A percentile compares a stretch with the other conserved stretches of the same genome.
These are phyloP conservation scores for Epinephelus lanceolatus DNA, from an alignment of 2,113 vertebrate species.

Conservation along the genomic window DNA sequence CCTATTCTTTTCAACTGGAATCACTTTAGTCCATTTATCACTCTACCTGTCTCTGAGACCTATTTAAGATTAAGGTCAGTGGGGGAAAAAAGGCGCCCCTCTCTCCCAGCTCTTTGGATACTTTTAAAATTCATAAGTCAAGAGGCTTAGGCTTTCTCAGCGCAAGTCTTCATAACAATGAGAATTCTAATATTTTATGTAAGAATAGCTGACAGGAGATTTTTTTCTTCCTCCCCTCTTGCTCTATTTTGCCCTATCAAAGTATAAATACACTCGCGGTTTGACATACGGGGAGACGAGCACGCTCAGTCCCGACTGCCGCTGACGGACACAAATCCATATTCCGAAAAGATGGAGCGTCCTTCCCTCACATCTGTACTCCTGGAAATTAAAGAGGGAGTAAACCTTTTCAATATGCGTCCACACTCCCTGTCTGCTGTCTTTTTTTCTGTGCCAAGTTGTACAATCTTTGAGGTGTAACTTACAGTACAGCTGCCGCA, in stretches of 20 bases:
- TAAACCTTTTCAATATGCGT: constrained; percentile 61
- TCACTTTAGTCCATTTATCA: constrained; percentile 82
- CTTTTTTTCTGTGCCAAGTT: constrained; percentile 30
- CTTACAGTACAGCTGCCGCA: constrained; percentile 43
- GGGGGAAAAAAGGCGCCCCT: constrained; percentile 55
- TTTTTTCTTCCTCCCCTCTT: constrained; percentile 67
- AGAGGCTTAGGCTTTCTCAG: constrained; percentile 87
- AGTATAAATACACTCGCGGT: constrained; percentile 57
- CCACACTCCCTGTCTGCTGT: constrained; percentile 11
- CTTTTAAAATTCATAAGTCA: constrained; percentile 87
- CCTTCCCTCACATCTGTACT: constrained; percentile 20
- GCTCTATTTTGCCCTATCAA: constrained; percentile 66
- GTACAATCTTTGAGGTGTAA: constrained; percentile 59
- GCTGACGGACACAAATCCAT: constrained; percentile 77
- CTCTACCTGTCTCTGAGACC: constrained; percentile 87
- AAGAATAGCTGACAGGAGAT: constrained; percentile 87
- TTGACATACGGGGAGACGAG: constrained; percentile 58
- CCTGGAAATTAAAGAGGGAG: constrained; percentile 47
- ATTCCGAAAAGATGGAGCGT: constrained; percentile 33
- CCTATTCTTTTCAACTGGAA: constrained; percentile 78
- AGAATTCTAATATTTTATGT: constrained; percentile 85
- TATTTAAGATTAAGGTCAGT: constrained; percentile 88
- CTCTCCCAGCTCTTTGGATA: constrained; percentile 75
- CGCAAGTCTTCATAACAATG: constrained; percentile 85
- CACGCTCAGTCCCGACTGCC: constrained; percentile 20